Base-by-base conservation (phyloP, 2,888 invertebrate species). In the Diadegma fenestrale region DNA sequence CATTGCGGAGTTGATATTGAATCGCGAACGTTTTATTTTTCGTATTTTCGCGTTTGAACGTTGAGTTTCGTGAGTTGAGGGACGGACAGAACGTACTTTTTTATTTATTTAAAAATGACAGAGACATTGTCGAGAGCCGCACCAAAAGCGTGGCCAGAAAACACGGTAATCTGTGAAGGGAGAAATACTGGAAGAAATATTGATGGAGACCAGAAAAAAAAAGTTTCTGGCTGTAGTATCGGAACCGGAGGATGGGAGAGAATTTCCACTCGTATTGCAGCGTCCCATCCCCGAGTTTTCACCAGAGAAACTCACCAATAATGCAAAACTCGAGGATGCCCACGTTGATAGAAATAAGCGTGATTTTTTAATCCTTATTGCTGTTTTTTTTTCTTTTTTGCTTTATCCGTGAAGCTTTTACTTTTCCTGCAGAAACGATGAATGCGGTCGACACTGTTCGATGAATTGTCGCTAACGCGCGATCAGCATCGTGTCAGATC, bases 391-490 rank as follows among this genome's bases (percentile, higher is more conserved):
- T 76, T 72, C 58, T 75, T 22, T 17, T 66, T n/a, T n/a, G n/a
- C n/a, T n/a, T n/a, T 76, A 0, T 6, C 37, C 7, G 37, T 37
- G 37, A 37, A 37, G 37, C 76, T 71, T 71, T 76, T 30, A 80
- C 66, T 69, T 61, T 77, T 73, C 73, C 64, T 19, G 33, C 10
- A 19, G 26, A 80, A 54, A 30, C 68, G 26, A 48, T 43, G 43
- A 61, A 17, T 69, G 61, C 26, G 72, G 43, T 51, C 69, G 64
- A 66, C 58, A 64, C 78, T 84, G 78, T 81, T 73, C 80, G 81
- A 84, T 84, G 81, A 84, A 84, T 84, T 80, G 84, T 84, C 66
- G 72, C 71, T 80, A 75, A 69, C 63, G 43, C 26, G 58, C 76
- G 58, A 77, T 58, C 76, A 66, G 61, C 48, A 48, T 51, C 43